A percentile compares a stretch with the other conserved stretches of the same genome.
Evolutionary conservation across 2,888 invertebrate species (phyloP).

Genomic region (Spatulosminthurus flaviceps): DNA sequence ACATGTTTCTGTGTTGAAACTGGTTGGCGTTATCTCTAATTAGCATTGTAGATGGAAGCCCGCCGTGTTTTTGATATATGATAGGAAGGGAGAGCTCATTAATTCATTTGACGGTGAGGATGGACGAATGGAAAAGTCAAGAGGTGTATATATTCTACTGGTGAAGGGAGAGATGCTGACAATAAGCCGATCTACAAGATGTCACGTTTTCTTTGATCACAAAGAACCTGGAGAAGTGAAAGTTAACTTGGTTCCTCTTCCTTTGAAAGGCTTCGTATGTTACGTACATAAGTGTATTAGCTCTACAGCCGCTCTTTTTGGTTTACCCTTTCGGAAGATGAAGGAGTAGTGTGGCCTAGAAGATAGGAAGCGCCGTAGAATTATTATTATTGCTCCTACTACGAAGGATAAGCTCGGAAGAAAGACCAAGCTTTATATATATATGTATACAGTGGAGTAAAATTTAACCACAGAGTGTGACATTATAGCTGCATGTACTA

Average conservation of each 20-base stretch:
- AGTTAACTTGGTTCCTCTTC: not conserved
- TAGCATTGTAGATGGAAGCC: conserved; percentile 26
- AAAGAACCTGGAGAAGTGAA: conserved; percentile 23
- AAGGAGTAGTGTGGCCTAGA: too few species aligned
- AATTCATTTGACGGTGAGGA: conserved; percentile 34
- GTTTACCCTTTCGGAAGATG: not conserved
- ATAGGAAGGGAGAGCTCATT: conserved; percentile 34
- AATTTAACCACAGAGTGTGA: too few species aligned
- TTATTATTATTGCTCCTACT: too few species aligned
- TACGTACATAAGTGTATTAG: too few species aligned
- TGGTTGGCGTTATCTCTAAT: conserved; percentile 26
- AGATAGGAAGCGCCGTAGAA: too few species aligned
- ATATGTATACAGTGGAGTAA: too few species aligned
- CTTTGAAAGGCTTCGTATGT: too few species aligned
- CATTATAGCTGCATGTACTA: too few species aligned
- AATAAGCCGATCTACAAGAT: conserved; percentile 33
- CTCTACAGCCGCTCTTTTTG: not conserved
- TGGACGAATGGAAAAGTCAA: conserved; percentile 1
- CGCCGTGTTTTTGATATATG: conserved; percentile 27
- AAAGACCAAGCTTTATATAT: too few species aligned
- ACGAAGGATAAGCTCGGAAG: too few species aligned
- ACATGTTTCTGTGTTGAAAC: conserved; percentile 3
- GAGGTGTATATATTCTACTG: too few species aligned
- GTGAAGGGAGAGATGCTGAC: conserved; percentile 20
- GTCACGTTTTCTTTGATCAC: conserved; percentile 24